Percentiles rank a stretch among this genome's conserved stretches.
These are phyloP conservation scores for Cryptocephalus primarius DNA, from an alignment of 2,888 invertebrate genomes.

Conservation along the genomic window DNA sequence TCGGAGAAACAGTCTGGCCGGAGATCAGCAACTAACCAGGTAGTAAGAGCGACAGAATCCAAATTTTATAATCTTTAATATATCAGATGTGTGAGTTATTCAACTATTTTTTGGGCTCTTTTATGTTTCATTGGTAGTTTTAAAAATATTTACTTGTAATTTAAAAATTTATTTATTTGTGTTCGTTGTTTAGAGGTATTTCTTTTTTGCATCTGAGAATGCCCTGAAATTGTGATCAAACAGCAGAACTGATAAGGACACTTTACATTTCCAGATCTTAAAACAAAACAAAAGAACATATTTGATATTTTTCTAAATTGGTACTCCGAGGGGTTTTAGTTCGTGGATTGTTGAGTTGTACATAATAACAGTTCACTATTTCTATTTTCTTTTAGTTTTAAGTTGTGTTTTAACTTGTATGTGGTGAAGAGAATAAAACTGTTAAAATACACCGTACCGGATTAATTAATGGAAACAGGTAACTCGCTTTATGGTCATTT, in stretches of 20 bases:
- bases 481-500: too few relatives aligned
- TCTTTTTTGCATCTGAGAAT: background rate
- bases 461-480: too few relatives aligned
- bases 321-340: background rate
- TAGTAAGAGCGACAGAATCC: too few relatives aligned
- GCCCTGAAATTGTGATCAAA: background rate
- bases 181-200: too few relatives aligned
- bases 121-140: too few relatives aligned
- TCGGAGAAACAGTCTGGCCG: too few relatives aligned
- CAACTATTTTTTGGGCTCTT: background rate
- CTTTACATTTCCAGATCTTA: background rate
- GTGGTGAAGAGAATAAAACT: conserved; percentile 15
- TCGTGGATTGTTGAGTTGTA: background rate
- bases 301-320: background rate
- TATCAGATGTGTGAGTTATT: background rate
- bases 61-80: too few relatives aligned
- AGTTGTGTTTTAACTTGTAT: conserved; percentile 18
- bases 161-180: too few relatives aligned
- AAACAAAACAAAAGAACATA: background rate
- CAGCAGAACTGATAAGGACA: background rate
- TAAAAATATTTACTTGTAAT: too few relatives aligned
- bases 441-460: background rate
- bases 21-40: too few relatives aligned
- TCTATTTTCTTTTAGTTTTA: conserved; percentile 14
- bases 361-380: background rate